Evolutionary conservation across 2,113 vertebrate species (phyloP), one percentile per base, ranked within the genome.

Genomic region (Notothenia coriiceps): DNA sequence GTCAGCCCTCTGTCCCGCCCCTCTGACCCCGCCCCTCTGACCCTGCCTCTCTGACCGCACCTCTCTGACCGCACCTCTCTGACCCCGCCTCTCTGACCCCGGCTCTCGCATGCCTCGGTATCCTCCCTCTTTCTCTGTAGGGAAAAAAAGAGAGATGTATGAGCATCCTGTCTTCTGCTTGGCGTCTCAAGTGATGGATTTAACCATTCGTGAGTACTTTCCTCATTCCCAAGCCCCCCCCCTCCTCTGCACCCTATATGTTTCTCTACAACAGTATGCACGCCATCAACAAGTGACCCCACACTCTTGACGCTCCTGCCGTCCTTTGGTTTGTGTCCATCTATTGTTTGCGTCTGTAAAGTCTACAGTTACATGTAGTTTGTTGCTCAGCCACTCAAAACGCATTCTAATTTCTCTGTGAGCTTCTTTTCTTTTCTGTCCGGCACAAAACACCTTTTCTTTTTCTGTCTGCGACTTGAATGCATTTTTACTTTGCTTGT

Each of bases 181-280:
- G 98, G 98, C 98, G 95, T 99, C 98, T 97, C 98, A 99, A 98
- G 98, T 99, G 97, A 99, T 99, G 98, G 98, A 99, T 99, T 99
- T 99, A 99, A 99, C 98, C 96, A 99, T 99, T 98, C 98, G 98
- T 99, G 98, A 99, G 98, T 99, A 99, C 97, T 94, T 96, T 96
- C 94, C 96, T 95, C 96, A 95, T 96, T 95, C 94, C 95, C 92
- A 74, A 67, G 29, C 79, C 70, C 75, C 55, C 3, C 13, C 33
- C 61, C 65, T 55, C 75, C 66, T 83, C 51, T 82, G 54, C 66
- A 94, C 94, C 95, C 92, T 95, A 93, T 84, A 85, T 95, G 52
- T 73, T 79, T 93, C 95, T 96, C 61, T 93, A 86, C 69, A 69
- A 91, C 79, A 71, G 66, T 94, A 92, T 93, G 95, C 94, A 94